Base-by-base conservation (phyloP, 2,113 vertebrate species). In the Trogon melanurus region DNA sequence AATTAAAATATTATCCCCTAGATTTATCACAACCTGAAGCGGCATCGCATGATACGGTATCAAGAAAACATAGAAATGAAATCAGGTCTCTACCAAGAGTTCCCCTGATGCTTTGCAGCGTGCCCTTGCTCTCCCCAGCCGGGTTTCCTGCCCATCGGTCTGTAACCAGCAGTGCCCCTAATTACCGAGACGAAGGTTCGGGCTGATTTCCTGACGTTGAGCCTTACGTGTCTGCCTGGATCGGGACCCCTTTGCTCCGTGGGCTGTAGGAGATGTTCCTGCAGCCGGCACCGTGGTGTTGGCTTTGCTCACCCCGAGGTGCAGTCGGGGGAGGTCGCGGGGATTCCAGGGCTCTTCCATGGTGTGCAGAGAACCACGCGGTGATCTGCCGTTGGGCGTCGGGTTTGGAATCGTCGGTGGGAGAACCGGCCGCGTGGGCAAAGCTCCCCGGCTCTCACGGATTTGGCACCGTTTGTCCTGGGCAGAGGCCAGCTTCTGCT, bases 201-300 rank as follows among this genome's bases (percentile, higher is more conserved):
- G 61, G 36, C 64, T 27, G 54, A 60, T 2, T 5, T 8, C 47
- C 73, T 9, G 2, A 3, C 14, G 0, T 2, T 1, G 3, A 19
- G 5, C 60, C 57, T 5, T 2, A 4, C 0, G 11, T 1, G 2
- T 0, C 0, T 1, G 5, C 71, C 27, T 0, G 0, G 11, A 7
- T 15, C 44, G 1, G 9, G 22, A 32, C 15, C 27, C 1, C 2
- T 81, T 38, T 21, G 22, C 48, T 41, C 50, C 7, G 3, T 9
- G 3, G 50, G 38, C 13, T 19, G 36, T 34, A 2, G 7, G 22
- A 17, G 61, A 5, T 6, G 60, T 16, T 6, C 36, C 36, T 12
- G 9, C 50, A 5, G 1, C 22, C 4, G 3, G 32, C 17, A 11
- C 3, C 1, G 0, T 1, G 22, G 48, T 11, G 1, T 15, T 7